Evolutionary conservation across 2,113 vertebrate species (phyloP).

Genomic region (Stictonetta naevosa): DNA sequence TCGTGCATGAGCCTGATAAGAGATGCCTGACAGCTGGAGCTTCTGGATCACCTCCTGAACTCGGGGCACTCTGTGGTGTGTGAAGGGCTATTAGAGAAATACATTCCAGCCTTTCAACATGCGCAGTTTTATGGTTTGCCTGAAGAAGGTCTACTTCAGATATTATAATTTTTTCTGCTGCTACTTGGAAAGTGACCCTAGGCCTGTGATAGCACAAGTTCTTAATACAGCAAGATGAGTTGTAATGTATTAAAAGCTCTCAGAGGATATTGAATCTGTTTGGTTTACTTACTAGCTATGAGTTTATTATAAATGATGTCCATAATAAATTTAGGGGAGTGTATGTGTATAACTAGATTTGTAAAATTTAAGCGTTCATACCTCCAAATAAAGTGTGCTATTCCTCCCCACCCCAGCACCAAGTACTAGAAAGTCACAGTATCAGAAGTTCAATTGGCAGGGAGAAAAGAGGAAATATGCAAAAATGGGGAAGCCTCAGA

Average conservation of each 20-base stretch:
- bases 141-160: background rate
- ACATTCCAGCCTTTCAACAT: background rate
- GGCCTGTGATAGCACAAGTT: background rate
- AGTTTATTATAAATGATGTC: background rate
- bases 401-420: background rate
- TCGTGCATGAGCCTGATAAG: background rate
- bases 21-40: background rate
- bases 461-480: background rate
- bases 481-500: background rate
- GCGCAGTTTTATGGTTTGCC: background rate
- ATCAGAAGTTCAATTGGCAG: background rate
- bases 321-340: background rate
- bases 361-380: background rate
- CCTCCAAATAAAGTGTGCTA: background rate
- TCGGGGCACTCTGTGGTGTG: background rate
- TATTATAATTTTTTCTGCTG: background rate
- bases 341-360: background rate
- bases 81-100: background rate
- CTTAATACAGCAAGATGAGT: background rate
- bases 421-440: background rate
- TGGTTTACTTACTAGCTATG: background rate
- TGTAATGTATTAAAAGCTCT: background rate
- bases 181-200: background rate
- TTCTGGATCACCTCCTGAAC: background rate
- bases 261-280: background rate